Evolutionary conservation across 2,888 invertebrate species (phyloP).

Genomic region (Ligdia adustata): DNA sequence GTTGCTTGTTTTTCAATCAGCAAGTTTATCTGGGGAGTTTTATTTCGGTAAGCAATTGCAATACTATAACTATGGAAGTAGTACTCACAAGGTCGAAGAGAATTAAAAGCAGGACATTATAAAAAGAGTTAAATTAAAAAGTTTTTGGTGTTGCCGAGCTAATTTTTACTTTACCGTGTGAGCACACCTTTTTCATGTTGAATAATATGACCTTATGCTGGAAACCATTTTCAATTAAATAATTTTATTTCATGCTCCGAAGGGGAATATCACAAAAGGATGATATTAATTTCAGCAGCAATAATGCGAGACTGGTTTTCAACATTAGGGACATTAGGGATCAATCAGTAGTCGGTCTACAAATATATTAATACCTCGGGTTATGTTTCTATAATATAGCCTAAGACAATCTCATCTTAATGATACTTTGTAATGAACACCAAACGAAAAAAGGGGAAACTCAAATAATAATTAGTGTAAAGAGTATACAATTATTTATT

Average conservation of each 20-base stretch:
- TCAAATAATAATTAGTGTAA: no score
- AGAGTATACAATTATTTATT: no score
- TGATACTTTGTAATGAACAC: neutral
- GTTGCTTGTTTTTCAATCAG: neutral
- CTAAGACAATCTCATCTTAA: conserved; percentile 7
- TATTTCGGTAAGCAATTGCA: conserved; percentile 18
- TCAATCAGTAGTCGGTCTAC: neutral
- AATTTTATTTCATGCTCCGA: no score
- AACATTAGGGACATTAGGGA: neutral
- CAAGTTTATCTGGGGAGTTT: conserved; percentile 5
- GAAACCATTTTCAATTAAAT: conserved; percentile 2
- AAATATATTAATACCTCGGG: neutral
- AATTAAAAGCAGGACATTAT: no score
- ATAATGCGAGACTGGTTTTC: conserved; percentile 2
- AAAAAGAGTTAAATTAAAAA: no score
- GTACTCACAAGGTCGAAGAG: conserved; percentile 5
- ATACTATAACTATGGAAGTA: neutral
- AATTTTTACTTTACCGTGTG: no score
- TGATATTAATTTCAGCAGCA: no score
- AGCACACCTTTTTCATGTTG: conserved; percentile 4
- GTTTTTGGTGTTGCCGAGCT: no score
- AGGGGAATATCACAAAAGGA: no score
- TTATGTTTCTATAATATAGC: conserved; percentile 1
- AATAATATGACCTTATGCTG: neutral
- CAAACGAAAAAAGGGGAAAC: no score